Evolutionary conservation across 2,888 invertebrate genomes (phyloP), one percentile per base, ranked within the genome.

Genomic region (Eucera pruinosa): DNA sequence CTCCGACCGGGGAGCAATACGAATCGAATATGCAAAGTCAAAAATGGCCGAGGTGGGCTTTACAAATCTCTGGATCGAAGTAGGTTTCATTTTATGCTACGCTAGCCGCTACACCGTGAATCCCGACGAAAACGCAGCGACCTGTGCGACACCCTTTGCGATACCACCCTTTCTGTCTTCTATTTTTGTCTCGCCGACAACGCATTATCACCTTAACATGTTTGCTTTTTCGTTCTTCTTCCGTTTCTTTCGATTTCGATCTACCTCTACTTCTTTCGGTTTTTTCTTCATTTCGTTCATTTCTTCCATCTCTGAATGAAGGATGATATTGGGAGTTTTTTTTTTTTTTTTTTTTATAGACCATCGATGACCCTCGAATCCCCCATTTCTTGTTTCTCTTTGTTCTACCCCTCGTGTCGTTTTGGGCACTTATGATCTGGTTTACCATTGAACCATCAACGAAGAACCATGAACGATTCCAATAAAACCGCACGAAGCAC

Each of bases 11-110:
- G 98, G 98, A 89, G 98, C 98, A 92, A 98, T 99, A 93, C 96
- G 98, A 93, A 98, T 99, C 94, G 99, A 99, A 95, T 99, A 97
- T 95, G 99, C 99, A 93, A 97, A 98, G 95, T 98, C 97, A 94
- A 98, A 98, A 96, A 98, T 99, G 98, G 97, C 98, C 92, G 97
- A 96, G 94, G 95, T 95, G 90, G 92, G 92, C 89, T 92, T 92
- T 90, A 91, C 91, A 89, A 92, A 92, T 90, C 89, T 92, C 87
- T 92, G 92, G 92, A 92, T 91, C 87, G 94, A 94, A 93, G 95
- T 94, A 93, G 93, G 94, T 93, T 92, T 91, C 87, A 87, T 87
- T 89, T 86, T 87, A 81, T 82, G 82, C 84, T 84, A 84, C 77
- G 74, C 73, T 84, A 86, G 84, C 65, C 58, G 66, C 71, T 69